These are phyloP conservation scores for Eupristina koningsbergeri DNA, from an alignment of 1,140 invertebrate species.

Conservation along the genomic window DNA sequence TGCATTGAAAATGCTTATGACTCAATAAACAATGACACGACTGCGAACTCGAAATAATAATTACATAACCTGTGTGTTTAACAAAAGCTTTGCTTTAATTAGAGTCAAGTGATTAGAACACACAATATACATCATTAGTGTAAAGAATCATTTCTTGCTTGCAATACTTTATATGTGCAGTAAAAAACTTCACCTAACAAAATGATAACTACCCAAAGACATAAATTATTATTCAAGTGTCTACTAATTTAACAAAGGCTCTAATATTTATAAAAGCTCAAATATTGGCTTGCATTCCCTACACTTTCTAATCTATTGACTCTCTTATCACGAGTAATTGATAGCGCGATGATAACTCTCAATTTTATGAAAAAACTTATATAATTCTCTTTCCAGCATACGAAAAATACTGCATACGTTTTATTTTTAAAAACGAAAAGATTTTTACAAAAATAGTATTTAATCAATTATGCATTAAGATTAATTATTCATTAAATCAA, in stretches of 20 bases:
- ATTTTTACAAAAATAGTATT: neutral
- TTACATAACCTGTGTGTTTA: conserved; percentile 10
- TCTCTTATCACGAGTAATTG: neutral
- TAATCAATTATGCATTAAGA: neutral
- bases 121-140: neutral
- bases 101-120: neutral
- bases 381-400: neutral
- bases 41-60: neutral
- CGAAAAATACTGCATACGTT: neutral
- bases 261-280: neutral
- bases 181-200: neutral
- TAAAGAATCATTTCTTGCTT: neutral
- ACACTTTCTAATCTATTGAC: neutral
- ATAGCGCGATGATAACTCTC: neutral
- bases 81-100: neutral
- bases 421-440: neutral
- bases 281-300: neutral
- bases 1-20: neutral
- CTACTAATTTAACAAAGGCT: neutral
- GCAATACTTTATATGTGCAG: neutral
- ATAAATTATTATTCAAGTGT: neutral
- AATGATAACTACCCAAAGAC: neutral
- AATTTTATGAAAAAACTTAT: neutral
- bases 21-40: neutral
- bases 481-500: neutral